Evolutionary conservation across 1,140 invertebrate genomes (phyloP).

Genomic region (Lethrus apterus): DNA sequence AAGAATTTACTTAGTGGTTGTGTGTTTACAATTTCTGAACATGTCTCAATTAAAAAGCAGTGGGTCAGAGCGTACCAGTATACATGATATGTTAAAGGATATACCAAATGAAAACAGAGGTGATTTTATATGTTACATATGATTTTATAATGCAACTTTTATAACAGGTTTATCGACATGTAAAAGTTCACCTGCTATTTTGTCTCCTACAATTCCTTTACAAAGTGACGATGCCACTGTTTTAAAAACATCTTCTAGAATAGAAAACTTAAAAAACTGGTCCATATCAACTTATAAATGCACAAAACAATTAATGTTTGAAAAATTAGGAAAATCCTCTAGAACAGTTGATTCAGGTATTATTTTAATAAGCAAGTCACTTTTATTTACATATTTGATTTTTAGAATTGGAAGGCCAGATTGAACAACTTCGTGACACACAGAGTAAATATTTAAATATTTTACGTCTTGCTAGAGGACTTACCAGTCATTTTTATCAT

Average conservation of each 20-base stretch:
- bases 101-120: constrained; percentile 70
- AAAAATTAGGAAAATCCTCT: constrained; percentile 89
- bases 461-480: constrained; percentile 71
- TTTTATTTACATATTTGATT: constrained; percentile 17
- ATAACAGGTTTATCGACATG: constrained; percentile 27
- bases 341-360: constrained; percentile 82
- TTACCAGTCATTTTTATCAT: constrained; percentile 81
- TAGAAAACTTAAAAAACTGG: constrained; percentile 91
- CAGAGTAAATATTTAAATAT: constrained; percentile 89
- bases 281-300: constrained; percentile 96
- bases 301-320: constrained; percentile 89
- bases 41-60: constrained; percentile 37
- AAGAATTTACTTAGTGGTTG: not conserved
- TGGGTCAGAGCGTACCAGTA: constrained; percentile 48
- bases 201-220: constrained; percentile 43
- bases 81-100: constrained; percentile 83
- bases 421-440: constrained; percentile 86
- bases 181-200: constrained; percentile 35
- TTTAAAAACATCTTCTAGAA: constrained; percentile 61
- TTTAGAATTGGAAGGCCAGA: constrained; percentile 84
- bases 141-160: not conserved
- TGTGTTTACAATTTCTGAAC: not conserved
- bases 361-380: constrained; percentile 6
- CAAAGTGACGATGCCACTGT: constrained; percentile 56
- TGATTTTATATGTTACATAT: constrained; percentile 49